Percentiles rank a stretch among this genome's conserved stretches.
Evolutionary conservation across 2,888 invertebrate species (phyloP).

Genomic region (Prionchulus punctatus): DNA sequence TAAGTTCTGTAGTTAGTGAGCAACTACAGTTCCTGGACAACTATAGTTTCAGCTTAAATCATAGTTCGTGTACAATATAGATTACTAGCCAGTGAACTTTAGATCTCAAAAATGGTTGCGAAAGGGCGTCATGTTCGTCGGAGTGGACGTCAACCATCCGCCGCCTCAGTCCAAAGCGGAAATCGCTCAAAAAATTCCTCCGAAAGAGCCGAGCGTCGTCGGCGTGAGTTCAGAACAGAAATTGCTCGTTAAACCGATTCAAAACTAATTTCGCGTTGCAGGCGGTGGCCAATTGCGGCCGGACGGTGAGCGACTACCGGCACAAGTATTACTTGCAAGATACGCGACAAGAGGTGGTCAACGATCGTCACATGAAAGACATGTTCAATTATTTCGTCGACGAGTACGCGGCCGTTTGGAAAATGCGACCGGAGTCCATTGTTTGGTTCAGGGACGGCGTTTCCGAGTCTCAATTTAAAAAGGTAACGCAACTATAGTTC

Average conservation of each 20-base stretch:
- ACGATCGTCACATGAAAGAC: background rate
- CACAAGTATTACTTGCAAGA: background rate
- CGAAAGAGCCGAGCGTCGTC: constrained; percentile 1
- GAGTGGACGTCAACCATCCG: constrained; percentile 2
- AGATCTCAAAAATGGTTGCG: background rate
- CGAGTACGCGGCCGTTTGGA: background rate
- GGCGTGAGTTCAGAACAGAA: background rate
- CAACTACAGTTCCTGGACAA: no score
- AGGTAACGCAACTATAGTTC: background rate
- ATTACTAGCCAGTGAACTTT: no score
- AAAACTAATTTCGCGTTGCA: background rate
- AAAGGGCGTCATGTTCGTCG: background rate
- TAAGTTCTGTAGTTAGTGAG: no score
- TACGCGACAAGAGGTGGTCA: background rate
- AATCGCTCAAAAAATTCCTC: background rate
- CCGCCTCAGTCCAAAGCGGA: constrained; percentile 1
- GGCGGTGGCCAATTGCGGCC: background rate
- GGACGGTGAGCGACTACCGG: background rate
- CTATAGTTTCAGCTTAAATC: no score
- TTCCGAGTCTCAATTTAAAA: constrained; percentile 1
- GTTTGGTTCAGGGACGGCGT: background rate
- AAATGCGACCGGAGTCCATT: background rate
- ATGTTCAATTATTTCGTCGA: background rate
- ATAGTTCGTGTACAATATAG: no score
- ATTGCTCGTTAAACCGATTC: background rate